phyloP scores from a whole-genome alignment of 1,140 invertebrate genomes.

The Monochamus saltuarius region DNA sequence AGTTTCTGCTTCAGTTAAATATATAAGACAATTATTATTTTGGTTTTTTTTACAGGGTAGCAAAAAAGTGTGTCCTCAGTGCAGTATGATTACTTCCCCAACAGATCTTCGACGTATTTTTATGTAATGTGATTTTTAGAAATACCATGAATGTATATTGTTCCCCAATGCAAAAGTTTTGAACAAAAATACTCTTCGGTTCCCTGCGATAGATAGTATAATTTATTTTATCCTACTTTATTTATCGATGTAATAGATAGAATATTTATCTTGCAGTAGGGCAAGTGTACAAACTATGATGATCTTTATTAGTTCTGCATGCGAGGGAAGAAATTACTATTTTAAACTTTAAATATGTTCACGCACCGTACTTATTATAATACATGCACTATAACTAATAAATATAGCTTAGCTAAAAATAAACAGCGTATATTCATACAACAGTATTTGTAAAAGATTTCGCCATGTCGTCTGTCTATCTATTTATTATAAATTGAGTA shows the following conservation, averaged over 20 bases:
- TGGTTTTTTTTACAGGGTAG: constrained; percentile 57
- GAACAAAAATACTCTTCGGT: neutral
- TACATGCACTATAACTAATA: constrained; percentile 20
- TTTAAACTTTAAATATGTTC: constrained; percentile 7
- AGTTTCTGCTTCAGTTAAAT: constrained; percentile 4
- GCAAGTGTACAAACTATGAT: too few relatives aligned
- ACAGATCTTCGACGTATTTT: constrained; percentile 73
- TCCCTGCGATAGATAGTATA: too few relatives aligned
- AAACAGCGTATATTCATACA: constrained; percentile 1
- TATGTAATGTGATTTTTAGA: constrained; percentile 58
- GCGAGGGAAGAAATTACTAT: too few relatives aligned
- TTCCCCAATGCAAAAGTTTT: constrained; percentile 3
- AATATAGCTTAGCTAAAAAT: constrained; percentile 16
- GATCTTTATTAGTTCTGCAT: too few relatives aligned
- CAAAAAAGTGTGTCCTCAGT: constrained; percentile 81
- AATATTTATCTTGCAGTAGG: too few relatives aligned
- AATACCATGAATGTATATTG: neutral
- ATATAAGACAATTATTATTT: neutral
- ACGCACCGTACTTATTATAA: constrained; percentile 20
- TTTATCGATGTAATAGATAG: too few relatives aligned
- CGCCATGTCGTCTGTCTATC: neutral
- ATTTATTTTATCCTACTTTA: too few relatives aligned
- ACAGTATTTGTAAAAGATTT: neutral
- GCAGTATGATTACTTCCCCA: constrained; percentile 78
- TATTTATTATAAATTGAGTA: neutral